A percentile compares a stretch with the other conserved stretches of the same genome.
These are phyloP conservation scores for Salmo trutta DNA, from an alignment of 2,797 vertebrate genomes.

Conservation along the genomic window DNA sequence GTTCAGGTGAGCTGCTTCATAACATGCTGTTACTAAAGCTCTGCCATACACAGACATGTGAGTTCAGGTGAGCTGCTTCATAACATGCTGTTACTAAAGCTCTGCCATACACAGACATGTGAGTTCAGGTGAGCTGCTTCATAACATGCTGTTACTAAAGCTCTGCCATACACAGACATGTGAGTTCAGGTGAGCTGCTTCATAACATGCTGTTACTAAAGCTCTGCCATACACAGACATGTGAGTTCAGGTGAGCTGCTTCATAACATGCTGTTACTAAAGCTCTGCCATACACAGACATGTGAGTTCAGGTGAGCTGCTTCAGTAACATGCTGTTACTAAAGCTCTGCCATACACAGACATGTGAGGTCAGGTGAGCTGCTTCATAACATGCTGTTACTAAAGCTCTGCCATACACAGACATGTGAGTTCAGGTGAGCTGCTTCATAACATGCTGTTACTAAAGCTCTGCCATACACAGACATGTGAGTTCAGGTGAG, in stretches of 20 bases:
- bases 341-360: too few species aligned
- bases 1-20: background rate
- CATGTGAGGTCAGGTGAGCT: background rate
- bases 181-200: background rate
- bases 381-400: too few species aligned
- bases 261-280: background rate
- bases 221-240: background rate
- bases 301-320: background rate
- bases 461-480: too few species aligned
- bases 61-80: too few species aligned
- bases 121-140: background rate
- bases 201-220: background rate
- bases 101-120: too few species aligned
- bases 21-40: too few species aligned
- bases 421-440: too few species aligned
- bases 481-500: too few species aligned
- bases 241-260: background rate
- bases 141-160: background rate
- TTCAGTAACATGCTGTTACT: background rate
- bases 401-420: too few species aligned
- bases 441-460: too few species aligned
- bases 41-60: too few species aligned
- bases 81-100: too few species aligned
- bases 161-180: background rate
- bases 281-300: background rate